Base-by-base conservation (phyloP, 2,113 vertebrate genomes). In the Cricetomys ansorgei region DNA sequence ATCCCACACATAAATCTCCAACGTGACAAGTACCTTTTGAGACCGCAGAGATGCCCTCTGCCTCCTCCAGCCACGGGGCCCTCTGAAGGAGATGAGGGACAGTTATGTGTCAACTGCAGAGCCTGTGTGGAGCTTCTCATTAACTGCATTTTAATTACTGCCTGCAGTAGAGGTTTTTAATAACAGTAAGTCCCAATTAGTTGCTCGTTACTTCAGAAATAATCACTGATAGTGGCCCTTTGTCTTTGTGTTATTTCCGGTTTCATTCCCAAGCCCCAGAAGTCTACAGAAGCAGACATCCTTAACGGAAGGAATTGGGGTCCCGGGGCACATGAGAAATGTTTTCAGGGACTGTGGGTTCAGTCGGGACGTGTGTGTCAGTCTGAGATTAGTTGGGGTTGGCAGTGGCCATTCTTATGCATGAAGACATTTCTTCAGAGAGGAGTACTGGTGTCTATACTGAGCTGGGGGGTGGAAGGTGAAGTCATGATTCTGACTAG, bases 161-260 rank as follows among this genome's bases (percentile, higher is more conserved):
- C 76, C 95, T 55, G 57, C 69, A 45, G 37, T 89, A 88, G 80
- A 92, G 87, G 70, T 89, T 96, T 96, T 96, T 97, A 96, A 89
- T 98, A 98, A 98, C 8, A 96, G 72, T 57, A 81, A 95, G 95
- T 97, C 73, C 88, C 85, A 95, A 85, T 98, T 97, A 97, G 94
- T 90, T 96, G 96, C 96, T 96, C 91, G 73, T 96, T 97, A 89
- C 75, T 97, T 97, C 67, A 97, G 96, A 95, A 96, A 97, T 95
- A 97, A 97, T 97, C 94, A 95, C 94, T 64, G 91, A 69, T 94
- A 79, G 1, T 88, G 64, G 57, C 86, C 53, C 91, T 96, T 97
- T 94, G 88, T 97, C 93, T 95, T 92, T 80, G 88, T 84, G 86
- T 84, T 96, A 86, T 70, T 95, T 92, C 76, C 55, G 23, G 73